Evolutionary conservation across 2,113 vertebrate species (phyloP), one percentile per base, ranked within the genome.

Genomic region (Anser brachyrhynchus): DNA sequence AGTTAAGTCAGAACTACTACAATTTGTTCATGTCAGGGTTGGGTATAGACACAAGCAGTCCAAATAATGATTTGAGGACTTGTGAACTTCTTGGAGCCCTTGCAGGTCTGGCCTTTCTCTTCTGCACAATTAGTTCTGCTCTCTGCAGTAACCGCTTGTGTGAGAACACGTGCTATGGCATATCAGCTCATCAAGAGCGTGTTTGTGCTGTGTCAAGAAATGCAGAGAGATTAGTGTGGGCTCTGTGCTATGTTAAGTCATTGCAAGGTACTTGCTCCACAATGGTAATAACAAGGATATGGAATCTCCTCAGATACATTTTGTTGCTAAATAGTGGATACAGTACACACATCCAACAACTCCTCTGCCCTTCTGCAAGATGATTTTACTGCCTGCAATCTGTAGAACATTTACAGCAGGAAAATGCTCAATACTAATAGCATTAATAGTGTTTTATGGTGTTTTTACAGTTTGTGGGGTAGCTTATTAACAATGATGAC

Each of bases 261-360:
- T 5, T 8, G 51, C 1, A 1, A n/a, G 54, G 7, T 54, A 9
- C 15, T 49, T 4, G 2, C 37, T 64, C 29, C 51, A 35, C 33
- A 9, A 2, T 4, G 19, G 37, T 43, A 33, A 7, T 4, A 58
- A n/a, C 6, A n/a, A 31, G 21, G 64, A 19, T 19, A 7, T 3
- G 64, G 41, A 18, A n/a, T 55, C 49, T 67, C 14, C 49, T 69
- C 0, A 2, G 73, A 4, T 78, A 37, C 4, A 2, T 62, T 70
- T 69, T 65, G n/a, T 29, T 41, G n/a, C 46, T 26, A 8, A 18
- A 25, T 31, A 9, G 28, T 37, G 70, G 49, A 9, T 76, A 41
- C 0, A 1, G 26, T n/a, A 37, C 13, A 2, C 5, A 1, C 3
- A 2, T 55, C 64, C 55, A 20, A 7, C 31, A 0, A 2, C 0